phyloP scores from a whole-genome alignment of 2,888 invertebrate species.

The Apoda limacodes region DNA sequence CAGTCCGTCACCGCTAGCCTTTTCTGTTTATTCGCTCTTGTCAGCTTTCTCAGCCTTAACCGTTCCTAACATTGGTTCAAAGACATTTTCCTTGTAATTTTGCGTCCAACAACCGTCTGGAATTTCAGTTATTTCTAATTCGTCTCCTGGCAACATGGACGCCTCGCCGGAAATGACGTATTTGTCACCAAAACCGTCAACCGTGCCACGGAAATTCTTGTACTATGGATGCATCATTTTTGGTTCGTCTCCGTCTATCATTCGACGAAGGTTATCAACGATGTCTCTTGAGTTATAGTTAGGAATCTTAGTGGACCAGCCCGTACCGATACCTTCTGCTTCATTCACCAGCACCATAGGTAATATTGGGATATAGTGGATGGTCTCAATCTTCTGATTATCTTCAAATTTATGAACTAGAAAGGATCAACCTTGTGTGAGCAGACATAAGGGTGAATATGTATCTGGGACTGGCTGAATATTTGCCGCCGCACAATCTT shows the following conservation, averaged over 20 bases:
- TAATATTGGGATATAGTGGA: conserved; percentile 93
- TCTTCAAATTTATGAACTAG: conserved; percentile 88
- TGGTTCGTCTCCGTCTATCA: conserved; percentile 87
- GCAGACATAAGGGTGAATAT: background rate
- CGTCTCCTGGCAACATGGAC: conserved; percentile 80
- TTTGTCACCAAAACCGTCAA: conserved; percentile 81
- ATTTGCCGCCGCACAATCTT: background rate
- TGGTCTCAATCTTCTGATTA: conserved; percentile 94
- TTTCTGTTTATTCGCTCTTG: conserved; percentile 55
- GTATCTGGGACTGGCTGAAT: background rate
- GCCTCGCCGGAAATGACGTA: conserved; percentile 88
- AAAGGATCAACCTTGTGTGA: too few species aligned
- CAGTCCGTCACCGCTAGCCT: too few species aligned
- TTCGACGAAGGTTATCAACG: conserved; percentile 80
- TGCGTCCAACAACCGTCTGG: conserved; percentile 97
- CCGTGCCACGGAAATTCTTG: conserved; percentile 88
- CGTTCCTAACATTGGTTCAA: conserved; percentile 88
- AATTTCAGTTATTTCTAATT: conserved; percentile 95
- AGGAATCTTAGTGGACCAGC: conserved; percentile 97
- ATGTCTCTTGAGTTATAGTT: conserved; percentile 96
- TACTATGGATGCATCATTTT: conserved; percentile 88
- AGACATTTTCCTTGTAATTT: conserved; percentile 91
- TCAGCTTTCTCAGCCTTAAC: conserved; percentile 68
- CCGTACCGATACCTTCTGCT: conserved; percentile 97
- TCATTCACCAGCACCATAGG: conserved; percentile 98